These are phyloP conservation scores for Ramphastos sulfuratus DNA, from an alignment of 2,113 vertebrate species.

Conservation along the genomic window DNA sequence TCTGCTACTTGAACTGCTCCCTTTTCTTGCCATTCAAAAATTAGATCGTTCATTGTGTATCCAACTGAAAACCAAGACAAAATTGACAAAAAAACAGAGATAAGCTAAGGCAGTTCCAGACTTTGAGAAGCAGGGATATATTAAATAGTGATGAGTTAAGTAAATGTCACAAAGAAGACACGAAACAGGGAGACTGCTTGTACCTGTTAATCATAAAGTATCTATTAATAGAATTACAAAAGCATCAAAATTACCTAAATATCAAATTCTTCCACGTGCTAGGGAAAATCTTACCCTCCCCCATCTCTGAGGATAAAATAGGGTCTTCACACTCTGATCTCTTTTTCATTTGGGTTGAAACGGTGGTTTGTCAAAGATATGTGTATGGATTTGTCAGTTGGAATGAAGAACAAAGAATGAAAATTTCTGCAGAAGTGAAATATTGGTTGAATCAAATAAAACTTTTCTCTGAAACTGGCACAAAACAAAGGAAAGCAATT, in stretches of 20 bases:
- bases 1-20: constrained; percentile 96
- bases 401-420: background rate
- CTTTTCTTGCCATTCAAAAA: constrained; percentile 98
- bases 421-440: background rate
- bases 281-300: background rate
- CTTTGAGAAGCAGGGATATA: background rate
- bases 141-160: background rate
- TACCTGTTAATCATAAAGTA: background rate
- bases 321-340: background rate
- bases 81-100: background rate
- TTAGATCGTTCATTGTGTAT: constrained; percentile 98
- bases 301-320: background rate
- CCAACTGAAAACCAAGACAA: constrained; percentile 82
- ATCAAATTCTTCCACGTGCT: background rate
- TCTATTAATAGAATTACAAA: background rate
- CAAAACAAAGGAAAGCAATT: background rate
- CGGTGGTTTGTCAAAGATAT: background rate
- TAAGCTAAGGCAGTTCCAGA: background rate
- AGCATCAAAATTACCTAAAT: background rate
- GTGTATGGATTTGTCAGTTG: background rate
- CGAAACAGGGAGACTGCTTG: background rate
- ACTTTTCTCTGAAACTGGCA: background rate
- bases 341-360: background rate
- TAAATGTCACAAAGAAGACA: background rate
- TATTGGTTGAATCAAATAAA: background rate